Percentiles rank a stretch among this genome's conserved stretches.
Evolutionary conservation across 2,113 vertebrate genomes (phyloP).

Genomic region (Recurvirostra avosetta): DNA sequence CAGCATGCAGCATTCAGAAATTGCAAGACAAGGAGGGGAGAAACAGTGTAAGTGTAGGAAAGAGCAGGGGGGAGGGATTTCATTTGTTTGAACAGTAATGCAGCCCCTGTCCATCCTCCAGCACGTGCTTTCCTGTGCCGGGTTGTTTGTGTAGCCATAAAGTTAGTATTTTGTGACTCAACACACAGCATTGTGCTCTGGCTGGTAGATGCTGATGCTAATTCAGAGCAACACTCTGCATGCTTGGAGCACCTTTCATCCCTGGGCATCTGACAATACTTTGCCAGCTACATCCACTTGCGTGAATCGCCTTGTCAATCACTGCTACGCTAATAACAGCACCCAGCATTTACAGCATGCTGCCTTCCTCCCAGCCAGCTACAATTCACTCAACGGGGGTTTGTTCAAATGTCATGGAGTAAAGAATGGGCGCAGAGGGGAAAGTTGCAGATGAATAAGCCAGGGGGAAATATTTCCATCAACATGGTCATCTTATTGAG

Average conservation of each 20-base stretch:
- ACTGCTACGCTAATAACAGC: not conserved
- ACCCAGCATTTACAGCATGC: not conserved
- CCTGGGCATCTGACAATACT: not conserved
- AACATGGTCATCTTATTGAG: not conserved
- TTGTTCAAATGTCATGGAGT: not conserved
- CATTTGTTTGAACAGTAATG: not conserved
- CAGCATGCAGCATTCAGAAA: not conserved
- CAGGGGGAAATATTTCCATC: not conserved
- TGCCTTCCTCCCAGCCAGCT: not conserved
- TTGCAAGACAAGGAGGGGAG: not conserved
- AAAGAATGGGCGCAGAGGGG: not conserved
- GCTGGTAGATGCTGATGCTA: not conserved
- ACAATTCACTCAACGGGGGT: fast-evolving
- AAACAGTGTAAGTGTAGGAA: not conserved
- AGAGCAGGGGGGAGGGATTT: not conserved
- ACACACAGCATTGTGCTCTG: not conserved
- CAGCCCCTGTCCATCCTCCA: not conserved
- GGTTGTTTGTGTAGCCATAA: not conserved
- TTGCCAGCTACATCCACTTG: not conserved
- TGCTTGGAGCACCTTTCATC: not conserved
- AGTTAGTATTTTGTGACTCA: not conserved
- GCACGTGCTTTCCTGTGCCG: not conserved
- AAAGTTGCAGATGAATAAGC: not conserved
- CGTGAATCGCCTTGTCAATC: not conserved
- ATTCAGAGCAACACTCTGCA: not conserved